Percentiles rank a stretch among this genome's conserved stretches.
These are phyloP conservation scores for Bombycilla garrulus DNA, from an alignment of 2,113 vertebrate species.

Conservation along the genomic window DNA sequence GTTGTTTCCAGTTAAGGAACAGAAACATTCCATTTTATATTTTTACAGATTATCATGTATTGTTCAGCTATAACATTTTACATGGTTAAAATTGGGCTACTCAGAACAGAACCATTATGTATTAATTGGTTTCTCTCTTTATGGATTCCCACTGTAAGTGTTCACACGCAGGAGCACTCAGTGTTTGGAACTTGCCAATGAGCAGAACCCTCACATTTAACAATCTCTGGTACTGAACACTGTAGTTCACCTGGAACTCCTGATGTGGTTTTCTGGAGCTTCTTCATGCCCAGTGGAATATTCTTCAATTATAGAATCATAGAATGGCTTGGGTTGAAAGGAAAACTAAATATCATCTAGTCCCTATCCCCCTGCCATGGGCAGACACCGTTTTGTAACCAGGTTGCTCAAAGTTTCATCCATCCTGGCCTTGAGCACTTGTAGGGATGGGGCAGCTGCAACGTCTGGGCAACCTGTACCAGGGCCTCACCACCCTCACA, in stretches of 20 bases:
- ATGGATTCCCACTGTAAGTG: not conserved
- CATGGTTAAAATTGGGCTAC: not conserved
- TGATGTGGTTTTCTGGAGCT: not conserved
- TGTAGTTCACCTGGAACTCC: not conserved
- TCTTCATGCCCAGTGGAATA: not conserved
- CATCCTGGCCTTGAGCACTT: not conserved
- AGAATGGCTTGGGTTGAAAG: not conserved
- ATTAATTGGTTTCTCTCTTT: not conserved
- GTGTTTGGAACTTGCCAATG: not conserved
- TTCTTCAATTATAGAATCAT: not conserved
- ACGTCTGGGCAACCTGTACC: not conserved
- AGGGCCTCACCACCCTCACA: not conserved
- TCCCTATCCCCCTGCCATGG: not conserved
- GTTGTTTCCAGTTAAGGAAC: not conserved
- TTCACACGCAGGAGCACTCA: fast-evolving
- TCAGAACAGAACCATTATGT: not conserved
- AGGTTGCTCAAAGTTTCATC: not conserved
- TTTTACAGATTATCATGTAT: not conserved
- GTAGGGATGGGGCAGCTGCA: not conserved
- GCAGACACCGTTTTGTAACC: not conserved
- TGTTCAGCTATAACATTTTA: not conserved
- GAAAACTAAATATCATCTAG: not conserved
- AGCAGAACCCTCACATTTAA: fast-evolving
- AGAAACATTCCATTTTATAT: not conserved
- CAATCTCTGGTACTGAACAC: not conserved